Evolutionary conservation across 2,888 invertebrate species (phyloP).

Genomic region (Dryomyza anilis): DNA sequence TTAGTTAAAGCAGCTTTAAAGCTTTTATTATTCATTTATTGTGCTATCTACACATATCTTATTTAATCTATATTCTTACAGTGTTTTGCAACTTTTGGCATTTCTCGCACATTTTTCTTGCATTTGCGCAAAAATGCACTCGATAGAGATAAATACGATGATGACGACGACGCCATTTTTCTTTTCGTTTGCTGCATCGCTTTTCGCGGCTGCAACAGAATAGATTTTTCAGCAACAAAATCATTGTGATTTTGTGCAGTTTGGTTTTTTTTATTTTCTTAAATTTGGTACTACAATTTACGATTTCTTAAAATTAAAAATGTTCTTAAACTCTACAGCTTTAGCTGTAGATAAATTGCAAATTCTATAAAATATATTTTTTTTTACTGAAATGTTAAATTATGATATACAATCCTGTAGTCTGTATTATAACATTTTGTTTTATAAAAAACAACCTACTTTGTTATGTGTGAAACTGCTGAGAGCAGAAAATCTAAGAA

Average conservation of each 20-base stretch:
- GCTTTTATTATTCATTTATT: too few relatives aligned
- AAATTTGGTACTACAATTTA: background rate
- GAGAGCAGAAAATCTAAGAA: background rate
- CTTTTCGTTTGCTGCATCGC: too few relatives aligned
- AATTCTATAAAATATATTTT: too few relatives aligned
- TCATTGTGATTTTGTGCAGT: too few relatives aligned
- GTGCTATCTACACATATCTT: too few relatives aligned
- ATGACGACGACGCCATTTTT: too few relatives aligned
- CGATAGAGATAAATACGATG: background rate
- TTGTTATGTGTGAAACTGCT: background rate
- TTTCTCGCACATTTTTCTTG: background rate
- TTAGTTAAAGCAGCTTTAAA: too few relatives aligned
- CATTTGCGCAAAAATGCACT: conserved; percentile 20
- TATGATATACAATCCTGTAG: too few relatives aligned
- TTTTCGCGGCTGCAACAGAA: too few relatives aligned
- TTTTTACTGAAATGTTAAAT: too few relatives aligned
- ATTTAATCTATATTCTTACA: background rate
- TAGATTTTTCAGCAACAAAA: too few relatives aligned
- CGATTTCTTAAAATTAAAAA: background rate
- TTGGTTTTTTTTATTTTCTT: background rate
- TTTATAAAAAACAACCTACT: background rate
- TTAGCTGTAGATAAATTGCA: background rate
- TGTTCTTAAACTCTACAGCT: background rate
- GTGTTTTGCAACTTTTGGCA: background rate
- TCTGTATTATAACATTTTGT: too few relatives aligned